A percentile compares a stretch with the other conserved stretches of the same genome.
phyloP scores from a whole-genome alignment of 2,888 invertebrate genomes.

The Metalampra italica region DNA sequence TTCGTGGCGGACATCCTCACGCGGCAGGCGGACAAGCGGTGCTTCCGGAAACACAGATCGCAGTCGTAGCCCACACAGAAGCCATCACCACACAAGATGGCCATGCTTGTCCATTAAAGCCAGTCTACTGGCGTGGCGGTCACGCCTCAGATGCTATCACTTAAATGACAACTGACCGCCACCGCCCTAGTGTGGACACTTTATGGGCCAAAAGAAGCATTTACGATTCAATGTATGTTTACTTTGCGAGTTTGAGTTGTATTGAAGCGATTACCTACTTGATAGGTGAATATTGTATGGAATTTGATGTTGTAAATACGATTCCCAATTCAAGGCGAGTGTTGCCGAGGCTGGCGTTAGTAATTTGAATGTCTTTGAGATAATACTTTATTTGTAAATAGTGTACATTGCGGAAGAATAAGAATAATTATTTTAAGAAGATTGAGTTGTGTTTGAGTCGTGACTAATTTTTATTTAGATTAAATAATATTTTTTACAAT shows the following conservation, averaged over 20 bases:
- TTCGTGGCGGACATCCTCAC: conserved; percentile 93
- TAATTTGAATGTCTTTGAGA: neutral
- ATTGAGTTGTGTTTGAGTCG: conserved; percentile 21
- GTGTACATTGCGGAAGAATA: conserved; percentile 23
- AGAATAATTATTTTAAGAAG: conserved; percentile 20
- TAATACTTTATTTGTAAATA: conserved; percentile 3
- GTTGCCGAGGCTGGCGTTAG: neutral
- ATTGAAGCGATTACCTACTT: too few relatives aligned
- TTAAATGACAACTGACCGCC: too few relatives aligned
- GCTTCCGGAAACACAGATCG: conserved; percentile 94
- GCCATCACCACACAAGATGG: neutral
- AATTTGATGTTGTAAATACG: too few relatives aligned
- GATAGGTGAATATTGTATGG: too few relatives aligned
- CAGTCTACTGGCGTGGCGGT: neutral
- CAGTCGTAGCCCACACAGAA: conserved; percentile 56
- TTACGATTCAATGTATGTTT: too few relatives aligned
- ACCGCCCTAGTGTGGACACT: neutral
- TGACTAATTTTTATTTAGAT: conserved; percentile 10
- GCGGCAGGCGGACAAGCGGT: conserved; percentile 94
- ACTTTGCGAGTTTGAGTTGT: too few relatives aligned
- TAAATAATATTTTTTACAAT: conserved; percentile 2
- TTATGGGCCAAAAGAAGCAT: neutral
- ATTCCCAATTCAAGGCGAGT: too few relatives aligned
- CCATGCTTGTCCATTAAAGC: neutral
- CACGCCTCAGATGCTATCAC: too few relatives aligned